Base-by-base conservation (phyloP, 2,888 invertebrate genomes). In the Chrysolina haemoptera region DNA sequence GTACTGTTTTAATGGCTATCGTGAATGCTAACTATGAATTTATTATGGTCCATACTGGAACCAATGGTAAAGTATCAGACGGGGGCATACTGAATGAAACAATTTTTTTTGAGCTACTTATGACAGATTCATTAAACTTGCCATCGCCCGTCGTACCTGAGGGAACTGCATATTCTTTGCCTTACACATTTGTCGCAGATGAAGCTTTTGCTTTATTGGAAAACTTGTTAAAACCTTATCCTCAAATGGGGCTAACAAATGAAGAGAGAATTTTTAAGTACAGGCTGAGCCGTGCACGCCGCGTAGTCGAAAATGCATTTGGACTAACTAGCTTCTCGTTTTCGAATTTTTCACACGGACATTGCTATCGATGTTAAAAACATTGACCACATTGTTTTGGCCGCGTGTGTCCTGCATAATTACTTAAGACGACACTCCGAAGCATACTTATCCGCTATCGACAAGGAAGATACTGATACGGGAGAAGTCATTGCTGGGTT, bases 361-460 rank as follows among this genome's bases (percentile, higher is more conserved):
- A 70, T 70, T 46, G 27, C 43, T 48, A 50, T 63, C 16, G 62
- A 1, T 12, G 22, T 48, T 12, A 46, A 69, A 48, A 69, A 70
- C 46, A 62, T 70, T 22, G 63, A 27, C 35, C 63, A 35, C 63
- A 70, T 70, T 64, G 53, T 70, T 43, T 41, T 16, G 41, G 41
- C 64, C 43, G 63, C 63, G 50, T 48, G 70, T 62, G 70, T 63
- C 35, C 70, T 70, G n/a, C 70, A 70, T 64, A 65, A 71, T 65
- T 71, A 65, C 50, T 40, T 71, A 14, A 50, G 50, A 50, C 18
- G 50, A 50, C 50, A 50, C 50, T 50, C 50, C 16, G 50, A 50
- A 16, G 50, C 50, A 50, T 50, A 50, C 50, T 50, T 50, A 16
- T 50, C n/a, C 16, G 16, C 18, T 50, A 50, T 16, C 16, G 50